Conservation (phyloP, 2,888 invertebrate genomes). For the Ennomos quercinarius region DNA sequence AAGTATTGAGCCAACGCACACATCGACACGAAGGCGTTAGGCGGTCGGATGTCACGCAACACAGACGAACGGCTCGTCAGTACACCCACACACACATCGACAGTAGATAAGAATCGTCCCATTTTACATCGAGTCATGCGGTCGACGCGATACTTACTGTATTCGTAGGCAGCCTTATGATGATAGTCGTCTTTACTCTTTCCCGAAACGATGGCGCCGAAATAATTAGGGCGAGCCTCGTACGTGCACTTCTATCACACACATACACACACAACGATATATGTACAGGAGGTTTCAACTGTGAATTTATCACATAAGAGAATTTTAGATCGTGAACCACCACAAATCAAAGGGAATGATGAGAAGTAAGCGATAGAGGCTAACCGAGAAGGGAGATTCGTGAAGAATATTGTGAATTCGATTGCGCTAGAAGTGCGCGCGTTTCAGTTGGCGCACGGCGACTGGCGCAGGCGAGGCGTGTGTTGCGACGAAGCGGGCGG, state of each 20-base stretch:
- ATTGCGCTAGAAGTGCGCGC: constrained; percentile 83
- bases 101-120: constrained; percentile 83
- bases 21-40: constrained; percentile 61
- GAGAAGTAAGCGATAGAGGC: constrained; percentile 49
- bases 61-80: constrained; percentile 50
- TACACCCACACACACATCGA: constrained; percentile 64
- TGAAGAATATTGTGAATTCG: constrained; percentile 74
- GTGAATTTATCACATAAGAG: constrained; percentile 50
- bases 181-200: constrained; percentile 82
- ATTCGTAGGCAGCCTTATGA: constrained; percentile 84
- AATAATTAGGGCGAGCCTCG: constrained; percentile 67
- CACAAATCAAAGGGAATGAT: constrained; percentile 54
- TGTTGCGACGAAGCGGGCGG: constrained; percentile 81
- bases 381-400: constrained; percentile 66
- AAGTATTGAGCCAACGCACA: constrained; percentile 82
- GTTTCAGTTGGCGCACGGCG: constrained; percentile 85
- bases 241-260: constrained; percentile 71
- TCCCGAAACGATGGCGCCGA: constrained; percentile 63
- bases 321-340: constrained; percentile 51
- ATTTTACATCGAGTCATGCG: constrained; percentile 83
- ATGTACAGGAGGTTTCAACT: constrained; percentile 49
- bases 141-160: constrained; percentile 79
- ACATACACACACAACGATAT: constrained; percentile 50
- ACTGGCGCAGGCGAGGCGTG: constrained; percentile 84
- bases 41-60: constrained; percentile 81